Evolutionary conservation across 2,113 vertebrate species (phyloP), one percentile per base, ranked within the genome.

Genomic region (Pseudorectes ferrugineus): DNA sequence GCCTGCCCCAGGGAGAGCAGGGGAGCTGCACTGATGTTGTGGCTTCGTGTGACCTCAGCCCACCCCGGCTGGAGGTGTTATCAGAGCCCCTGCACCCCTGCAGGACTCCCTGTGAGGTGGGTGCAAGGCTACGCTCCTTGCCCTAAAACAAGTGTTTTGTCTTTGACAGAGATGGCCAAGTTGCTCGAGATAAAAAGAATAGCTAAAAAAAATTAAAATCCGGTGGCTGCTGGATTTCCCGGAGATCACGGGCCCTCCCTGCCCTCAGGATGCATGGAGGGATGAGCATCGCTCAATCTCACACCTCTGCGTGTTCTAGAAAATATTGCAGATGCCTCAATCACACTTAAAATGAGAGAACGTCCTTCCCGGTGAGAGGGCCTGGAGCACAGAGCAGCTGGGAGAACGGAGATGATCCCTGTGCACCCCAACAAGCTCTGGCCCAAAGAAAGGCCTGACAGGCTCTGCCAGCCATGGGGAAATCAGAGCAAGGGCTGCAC

Each of bases 181-280:
- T 52, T 68, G 23, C 13, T 54, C 1, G 40, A 78, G 59, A 35
- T 20, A 19, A 43, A 66, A 15, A 5, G 3, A 19, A 42, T 4
- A 35, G 14, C 8, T 29, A 3, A 38, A 38, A 16, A 25, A 48
- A 10, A 12, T 15, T 11, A 4, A 28, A 42, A 54, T 12, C 15
- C 35, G 4, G 14, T 9, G 35, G 22, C 10, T 61, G 65, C 20
- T 75, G 58, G 48, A 22, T 71, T 46, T 80, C 15, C 23, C 1
- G 0, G 14, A 38, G 17, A 22, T 22, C n/a, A 22, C 0, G 0
- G 26, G 16, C 8, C 9, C 23, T 59, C 62, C 22, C 20, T 43
- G 10, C 15, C 28, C 14, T 29, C 13, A 11, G 55, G 63, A 38
- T 19, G 9, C 33, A 20, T 3, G 0, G 15, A 54, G 22, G 66